Conservation (phyloP, 2,888 invertebrate genomes). For the Lottia gigantea region DNA sequence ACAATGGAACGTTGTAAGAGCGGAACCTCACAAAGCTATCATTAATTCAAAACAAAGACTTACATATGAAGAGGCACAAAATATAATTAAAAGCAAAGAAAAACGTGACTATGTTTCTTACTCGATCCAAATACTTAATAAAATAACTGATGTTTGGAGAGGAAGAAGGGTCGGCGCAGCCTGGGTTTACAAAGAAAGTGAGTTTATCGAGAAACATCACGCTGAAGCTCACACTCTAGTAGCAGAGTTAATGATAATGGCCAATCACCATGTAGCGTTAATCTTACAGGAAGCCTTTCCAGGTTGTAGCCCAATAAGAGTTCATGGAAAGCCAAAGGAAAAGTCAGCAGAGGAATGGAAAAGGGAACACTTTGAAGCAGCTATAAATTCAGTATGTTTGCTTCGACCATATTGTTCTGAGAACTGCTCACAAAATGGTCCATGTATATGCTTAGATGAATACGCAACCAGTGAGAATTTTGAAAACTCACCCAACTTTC, state of each 20-base stretch:
- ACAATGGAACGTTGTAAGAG: conserved; percentile 43
- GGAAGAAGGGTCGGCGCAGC: conserved; percentile 54
- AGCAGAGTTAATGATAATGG: conserved; percentile 58
- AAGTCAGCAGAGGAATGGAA: conserved; percentile 47
- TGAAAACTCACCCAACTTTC: conserved; percentile 26
- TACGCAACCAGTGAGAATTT: conserved; percentile 36
- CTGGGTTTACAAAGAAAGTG: conserved; percentile 44
- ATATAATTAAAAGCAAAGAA: conserved; percentile 45
- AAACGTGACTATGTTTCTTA: conserved; percentile 48
- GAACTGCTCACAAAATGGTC: conserved; percentile 44
- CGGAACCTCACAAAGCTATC: conserved; percentile 41
- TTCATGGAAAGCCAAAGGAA: conserved; percentile 46
- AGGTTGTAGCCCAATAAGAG: conserved; percentile 45
- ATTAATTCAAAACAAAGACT: conserved; percentile 52
- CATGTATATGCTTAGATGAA: conserved; percentile 46
- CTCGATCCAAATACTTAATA: conserved; percentile 47
- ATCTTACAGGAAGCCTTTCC: conserved; percentile 45
- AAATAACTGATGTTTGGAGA: conserved; percentile 50
- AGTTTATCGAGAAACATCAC: conserved; percentile 31
- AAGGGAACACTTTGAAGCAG: conserved; percentile 47
- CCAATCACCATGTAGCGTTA: conserved; percentile 52
- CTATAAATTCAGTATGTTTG: conserved; percentile 53
- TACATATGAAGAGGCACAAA: conserved; percentile 48
- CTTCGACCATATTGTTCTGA: conserved; percentile 33
- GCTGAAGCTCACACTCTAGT: conserved; percentile 50